Percentiles rank a stretch among this genome's conserved stretches.
These are phyloP conservation scores for Antennarius striatus DNA, from an alignment of 2,113 vertebrate genomes.

Conservation along the genomic window DNA sequence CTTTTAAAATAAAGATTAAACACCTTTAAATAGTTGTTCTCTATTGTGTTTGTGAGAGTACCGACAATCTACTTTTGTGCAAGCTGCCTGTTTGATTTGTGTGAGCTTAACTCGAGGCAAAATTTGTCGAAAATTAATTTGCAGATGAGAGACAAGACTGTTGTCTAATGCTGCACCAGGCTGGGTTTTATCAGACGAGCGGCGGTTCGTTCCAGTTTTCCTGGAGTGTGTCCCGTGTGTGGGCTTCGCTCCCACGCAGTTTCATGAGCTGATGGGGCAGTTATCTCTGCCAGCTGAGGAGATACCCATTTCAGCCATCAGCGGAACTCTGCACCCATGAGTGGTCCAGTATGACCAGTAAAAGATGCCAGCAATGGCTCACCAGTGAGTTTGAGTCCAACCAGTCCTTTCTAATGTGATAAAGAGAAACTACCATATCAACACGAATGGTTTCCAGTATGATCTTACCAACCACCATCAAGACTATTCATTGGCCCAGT, in stretches of 20 bases:
- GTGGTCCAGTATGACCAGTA: slow-evolving; percentile 23
- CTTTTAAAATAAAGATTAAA: slow-evolving; percentile 31
- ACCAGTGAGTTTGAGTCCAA: slow-evolving; percentile 25
- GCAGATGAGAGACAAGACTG: neutral
- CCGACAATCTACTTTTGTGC: slow-evolving; percentile 26
- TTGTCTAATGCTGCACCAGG: neutral
- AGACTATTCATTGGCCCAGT: slow-evolving; percentile 39
- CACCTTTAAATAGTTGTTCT: slow-evolving; percentile 13
- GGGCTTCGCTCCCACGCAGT: slow-evolving; percentile 40
- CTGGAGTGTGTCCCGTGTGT: slow-evolving; percentile 5
- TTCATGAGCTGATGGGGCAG: slow-evolving; percentile 58
- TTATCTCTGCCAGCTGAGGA: slow-evolving; percentile 57
- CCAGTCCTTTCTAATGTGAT: slow-evolving; percentile 8
- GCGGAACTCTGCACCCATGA: slow-evolving; percentile 34
- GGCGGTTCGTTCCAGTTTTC: slow-evolving; percentile 19
- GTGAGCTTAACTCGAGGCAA: neutral
- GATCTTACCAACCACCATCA: slow-evolving; percentile 24
- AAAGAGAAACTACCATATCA: slow-evolving; percentile 24
- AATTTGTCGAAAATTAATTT: slow-evolving; percentile 12
- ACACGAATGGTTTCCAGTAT: slow-evolving; percentile 22
- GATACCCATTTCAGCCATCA: slow-evolving; percentile 32
- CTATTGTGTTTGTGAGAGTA: slow-evolving; percentile 1
- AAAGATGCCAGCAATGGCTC: slow-evolving; percentile 42
- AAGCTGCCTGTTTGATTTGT: slow-evolving; percentile 48
- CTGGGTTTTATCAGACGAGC: neutral